Percentiles rank a stretch among this genome's conserved stretches.
Conservation (phyloP, 2,797 vertebrate genomes). For the Margarornis squamiger region DNA sequence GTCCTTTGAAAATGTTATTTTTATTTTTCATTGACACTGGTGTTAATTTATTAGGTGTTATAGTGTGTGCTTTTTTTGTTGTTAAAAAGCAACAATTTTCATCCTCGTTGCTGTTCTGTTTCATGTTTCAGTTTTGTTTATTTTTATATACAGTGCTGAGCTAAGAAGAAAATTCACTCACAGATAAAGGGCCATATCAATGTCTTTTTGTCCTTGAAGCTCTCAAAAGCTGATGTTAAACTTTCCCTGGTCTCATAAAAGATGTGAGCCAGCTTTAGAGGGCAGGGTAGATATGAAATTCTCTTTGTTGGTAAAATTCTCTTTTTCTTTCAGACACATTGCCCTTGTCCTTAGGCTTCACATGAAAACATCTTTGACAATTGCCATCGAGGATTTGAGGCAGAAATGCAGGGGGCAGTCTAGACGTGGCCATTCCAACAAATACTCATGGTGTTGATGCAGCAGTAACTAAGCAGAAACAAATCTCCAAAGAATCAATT, state of each 20-base stretch:
- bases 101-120: not conserved
- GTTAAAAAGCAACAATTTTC: constrained; percentile 41
- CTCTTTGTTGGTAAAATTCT: constrained; percentile 32
- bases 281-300: constrained; percentile 1
- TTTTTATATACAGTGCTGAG: constrained; percentile 11
- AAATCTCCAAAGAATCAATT: not conserved
- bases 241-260: not conserved
- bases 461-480: not conserved
- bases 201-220: constrained; percentile 21
- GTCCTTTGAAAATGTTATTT: constrained; percentile 62
- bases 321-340: not conserved
- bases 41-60: constrained; percentile 41
- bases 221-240: constrained; percentile 4
- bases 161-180: not conserved
- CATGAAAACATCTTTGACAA: not conserved
- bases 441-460: not conserved
- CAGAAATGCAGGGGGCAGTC: not conserved
- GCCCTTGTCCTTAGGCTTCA: not conserved
- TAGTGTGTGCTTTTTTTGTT: not conserved
- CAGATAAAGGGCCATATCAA: not conserved
- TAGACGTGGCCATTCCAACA: not conserved
- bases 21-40: constrained; percentile 6
- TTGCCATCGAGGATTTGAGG: not conserved
- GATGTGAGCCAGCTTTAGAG: not conserved
- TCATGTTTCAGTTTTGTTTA: not conserved